A percentile compares a stretch with the other conserved stretches of the same genome.
Conservation (phyloP, 2,797 vertebrate genomes). For the Anomalospiza imberbis region DNA sequence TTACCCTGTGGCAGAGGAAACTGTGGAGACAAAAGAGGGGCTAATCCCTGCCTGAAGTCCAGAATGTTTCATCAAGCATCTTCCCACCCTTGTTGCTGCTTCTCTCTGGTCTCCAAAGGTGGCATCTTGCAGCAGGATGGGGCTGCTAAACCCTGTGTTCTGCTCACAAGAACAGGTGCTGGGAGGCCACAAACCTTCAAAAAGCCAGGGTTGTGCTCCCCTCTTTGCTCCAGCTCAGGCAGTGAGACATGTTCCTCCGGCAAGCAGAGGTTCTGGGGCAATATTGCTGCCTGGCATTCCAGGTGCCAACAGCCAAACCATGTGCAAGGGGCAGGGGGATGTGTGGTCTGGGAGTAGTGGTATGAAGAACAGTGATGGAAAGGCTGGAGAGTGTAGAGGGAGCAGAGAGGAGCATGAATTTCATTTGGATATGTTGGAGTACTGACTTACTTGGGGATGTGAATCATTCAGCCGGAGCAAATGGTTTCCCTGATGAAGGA, state of each 20-base stretch:
- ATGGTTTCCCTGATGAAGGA: not conserved
- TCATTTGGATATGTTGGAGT: not conserved
- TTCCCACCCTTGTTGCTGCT: not conserved
- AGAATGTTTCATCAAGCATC: not conserved
- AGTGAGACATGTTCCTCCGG: rapidly evolving
- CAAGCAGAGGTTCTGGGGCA: not conserved
- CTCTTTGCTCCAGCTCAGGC: not conserved
- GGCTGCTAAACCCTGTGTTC: not conserved
- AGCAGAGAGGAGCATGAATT: not conserved
- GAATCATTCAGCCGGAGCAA: not conserved
- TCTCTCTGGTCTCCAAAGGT: not conserved
- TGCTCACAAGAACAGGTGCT: not conserved
- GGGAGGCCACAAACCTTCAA: not conserved
- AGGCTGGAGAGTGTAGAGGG: not conserved
- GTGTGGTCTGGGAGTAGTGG: not conserved
- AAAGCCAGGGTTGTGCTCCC: not conserved
- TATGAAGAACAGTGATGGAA: not conserved
- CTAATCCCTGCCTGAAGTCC: not conserved
- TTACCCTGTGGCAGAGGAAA: not conserved
- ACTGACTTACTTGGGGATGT: rapidly evolving
- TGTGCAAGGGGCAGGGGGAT: rapidly evolving
- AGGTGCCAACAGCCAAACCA: not conserved
- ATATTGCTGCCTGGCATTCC: not conserved
- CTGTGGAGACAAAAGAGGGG: not conserved
- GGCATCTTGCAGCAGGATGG: not conserved